Evolutionary conservation across 2,113 vertebrate genomes (phyloP).

Genomic region (Procavia capensis): DNA sequence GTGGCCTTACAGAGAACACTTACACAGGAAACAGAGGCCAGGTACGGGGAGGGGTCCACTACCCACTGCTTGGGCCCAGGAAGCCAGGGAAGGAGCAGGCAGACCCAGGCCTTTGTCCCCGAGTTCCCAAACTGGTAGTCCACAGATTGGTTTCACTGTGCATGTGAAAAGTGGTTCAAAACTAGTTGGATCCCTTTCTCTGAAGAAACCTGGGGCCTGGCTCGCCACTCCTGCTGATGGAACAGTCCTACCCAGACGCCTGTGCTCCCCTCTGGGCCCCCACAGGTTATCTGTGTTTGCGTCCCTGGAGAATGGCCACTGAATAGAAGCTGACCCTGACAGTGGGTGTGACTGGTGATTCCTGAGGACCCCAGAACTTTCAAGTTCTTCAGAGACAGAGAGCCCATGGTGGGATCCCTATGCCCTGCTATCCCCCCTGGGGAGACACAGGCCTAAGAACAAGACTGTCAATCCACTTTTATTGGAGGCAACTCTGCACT

Average conservation of each 20-base stretch:
- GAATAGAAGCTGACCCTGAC: neutral
- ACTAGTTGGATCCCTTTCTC: slow-evolving; percentile 58
- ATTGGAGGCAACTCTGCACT: slow-evolving; percentile 31
- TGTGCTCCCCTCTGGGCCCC: neutral
- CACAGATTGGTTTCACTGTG: slow-evolving; percentile 21
- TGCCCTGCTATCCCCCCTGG: neutral
- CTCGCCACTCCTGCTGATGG: neutral
- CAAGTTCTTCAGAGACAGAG: slow-evolving; percentile 20
- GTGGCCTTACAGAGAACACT: neutral
- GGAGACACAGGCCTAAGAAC: slow-evolving; percentile 37
- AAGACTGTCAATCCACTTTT: slow-evolving; percentile 49
- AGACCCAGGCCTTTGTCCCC: neutral
- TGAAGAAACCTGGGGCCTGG: neutral
- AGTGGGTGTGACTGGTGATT: neutral
- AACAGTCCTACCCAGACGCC: neutral
- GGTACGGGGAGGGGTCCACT: neutral
- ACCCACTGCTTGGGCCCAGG: neutral
- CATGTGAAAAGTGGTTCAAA: neutral
- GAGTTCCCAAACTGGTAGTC: neutral
- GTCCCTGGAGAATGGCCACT: neutral
- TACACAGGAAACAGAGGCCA: neutral
- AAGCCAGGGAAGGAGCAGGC: neutral
- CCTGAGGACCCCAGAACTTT: neutral
- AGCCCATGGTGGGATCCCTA: neutral
- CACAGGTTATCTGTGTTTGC: neutral